Conservation (phyloP, 1,140 invertebrate genomes). For the Tetragonula clypearis region DNA sequence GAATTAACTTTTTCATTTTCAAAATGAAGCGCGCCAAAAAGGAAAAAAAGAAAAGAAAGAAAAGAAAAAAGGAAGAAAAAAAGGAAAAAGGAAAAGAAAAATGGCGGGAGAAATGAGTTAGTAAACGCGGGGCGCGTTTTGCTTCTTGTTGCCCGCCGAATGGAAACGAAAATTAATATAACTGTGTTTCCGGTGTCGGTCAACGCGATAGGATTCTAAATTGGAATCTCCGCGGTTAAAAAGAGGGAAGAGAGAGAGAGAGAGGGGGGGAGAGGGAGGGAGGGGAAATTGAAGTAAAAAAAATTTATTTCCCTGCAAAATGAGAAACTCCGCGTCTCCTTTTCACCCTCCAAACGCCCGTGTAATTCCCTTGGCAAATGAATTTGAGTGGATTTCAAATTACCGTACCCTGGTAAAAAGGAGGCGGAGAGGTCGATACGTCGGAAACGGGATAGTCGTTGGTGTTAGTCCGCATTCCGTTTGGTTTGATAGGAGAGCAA, state of each 20-base stretch:
- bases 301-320: background rate
- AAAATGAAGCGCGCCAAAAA: background rate
- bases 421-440: no score
- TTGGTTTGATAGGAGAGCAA: conserved; percentile 24
- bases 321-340: no score
- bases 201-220: background rate
- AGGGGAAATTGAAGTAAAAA: background rate
- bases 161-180: background rate
- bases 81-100: background rate
- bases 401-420: no score
- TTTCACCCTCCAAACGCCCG: no score
- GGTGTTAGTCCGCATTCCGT: conserved; percentile 58
- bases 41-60: no score
- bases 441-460: background rate
- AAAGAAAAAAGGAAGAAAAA: no score
- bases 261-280: no score
- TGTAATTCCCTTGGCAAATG: no score
- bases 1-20: background rate
- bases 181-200: background rate
- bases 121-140: background rate
- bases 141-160: background rate
- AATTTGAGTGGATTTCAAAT: no score
- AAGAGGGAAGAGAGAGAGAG: no score
- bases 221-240: no score
- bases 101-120: background rate